Evolutionary conservation across 2,888 invertebrate species (phyloP), one percentile per base, ranked within the genome.

Genomic region (Plebejus argus): DNA sequence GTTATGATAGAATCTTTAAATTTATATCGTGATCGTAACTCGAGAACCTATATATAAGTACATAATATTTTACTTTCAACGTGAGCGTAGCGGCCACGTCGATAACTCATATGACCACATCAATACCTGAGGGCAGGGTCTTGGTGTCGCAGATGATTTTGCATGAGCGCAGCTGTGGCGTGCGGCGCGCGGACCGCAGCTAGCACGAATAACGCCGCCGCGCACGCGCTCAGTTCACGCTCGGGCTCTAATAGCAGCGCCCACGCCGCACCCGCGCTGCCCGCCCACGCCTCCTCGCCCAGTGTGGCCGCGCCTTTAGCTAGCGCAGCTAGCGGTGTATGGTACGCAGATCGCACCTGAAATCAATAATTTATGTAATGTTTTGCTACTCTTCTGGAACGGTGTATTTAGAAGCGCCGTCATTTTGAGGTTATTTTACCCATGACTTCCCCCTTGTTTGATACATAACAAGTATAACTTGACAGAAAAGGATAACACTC

Each of bases 191-290:
- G 97, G 0, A 99, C 99, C 0, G 99, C 98, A 0, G 97, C 97
- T 80, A 99, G 95, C 82, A 99, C 98, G 87, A 99, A 99, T 23
- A 99, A 93, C 0, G 98, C 97, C 0, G 99, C 98, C 49, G 98
- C 97, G 75, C 97, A 96, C 0, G 98, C 97, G 58, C 97, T 96
- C 10, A 98, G 96, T 88, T 98, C 98, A 82, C 97, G 95, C 86
- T 99, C 99, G n/a, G 96, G 95, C 86, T 99, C 99, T 70, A 99
- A 90, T 6, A 99, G 94, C 23, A 99, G 94, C 85, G 99, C 98
- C 99, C 99, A 99, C 0, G 99, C 98, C 0, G 98, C 97, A 0
- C 98, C 97, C 79, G 99, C 95, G 58, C 98, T 96, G 83, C 98
- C 98, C 3, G 96, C 95, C 84, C 98, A 98, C 83, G 98, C 95